Percentiles rank a stretch among this genome's conserved stretches.
phyloP scores from a whole-genome alignment of 2,797 vertebrate species.

The Smutsia temminckii region DNA sequence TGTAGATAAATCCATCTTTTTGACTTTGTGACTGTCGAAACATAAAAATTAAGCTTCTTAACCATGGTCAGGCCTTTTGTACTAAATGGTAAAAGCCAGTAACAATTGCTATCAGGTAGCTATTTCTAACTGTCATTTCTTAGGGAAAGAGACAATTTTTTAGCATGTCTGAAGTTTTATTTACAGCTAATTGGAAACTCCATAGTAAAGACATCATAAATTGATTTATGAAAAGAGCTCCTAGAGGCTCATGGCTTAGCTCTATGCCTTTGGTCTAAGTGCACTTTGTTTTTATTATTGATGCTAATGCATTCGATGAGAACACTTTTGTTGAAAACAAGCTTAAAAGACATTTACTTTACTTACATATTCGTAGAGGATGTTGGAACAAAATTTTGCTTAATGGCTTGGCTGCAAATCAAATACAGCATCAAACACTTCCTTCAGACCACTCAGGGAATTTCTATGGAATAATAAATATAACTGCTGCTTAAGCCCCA shows the following conservation, averaged over 20 bases:
- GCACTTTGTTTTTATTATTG: conserved; percentile 65
- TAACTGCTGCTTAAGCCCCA: not conserved
- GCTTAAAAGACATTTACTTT: conserved; percentile 70
- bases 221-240: conserved; percentile 62
- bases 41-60: conserved; percentile 69
- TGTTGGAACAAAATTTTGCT: conserved; percentile 61
- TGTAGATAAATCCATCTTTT: conserved; percentile 72
- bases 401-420: conserved; percentile 41
- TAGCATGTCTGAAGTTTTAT: conserved; percentile 61
- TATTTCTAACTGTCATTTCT: conserved; percentile 57
- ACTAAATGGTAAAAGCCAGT: conserved; percentile 45
- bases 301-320: conserved; percentile 60
- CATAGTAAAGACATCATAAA: conserved; percentile 36
- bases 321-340: conserved; percentile 63
- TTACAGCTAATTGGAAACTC: conserved; percentile 60
- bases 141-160: conserved; percentile 23
- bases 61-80: conserved; percentile 50
- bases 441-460: not conserved
- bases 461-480: not conserved
- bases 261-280: not conserved
- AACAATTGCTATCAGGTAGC: conserved; percentile 56
- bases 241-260: not conserved
- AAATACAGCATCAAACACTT: conserved; percentile 60
- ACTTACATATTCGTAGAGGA: not conserved
- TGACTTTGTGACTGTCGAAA: conserved; percentile 55